Evolutionary conservation across 1,140 invertebrate genomes (phyloP).

Genomic region (Oreohelix idahoensis): DNA sequence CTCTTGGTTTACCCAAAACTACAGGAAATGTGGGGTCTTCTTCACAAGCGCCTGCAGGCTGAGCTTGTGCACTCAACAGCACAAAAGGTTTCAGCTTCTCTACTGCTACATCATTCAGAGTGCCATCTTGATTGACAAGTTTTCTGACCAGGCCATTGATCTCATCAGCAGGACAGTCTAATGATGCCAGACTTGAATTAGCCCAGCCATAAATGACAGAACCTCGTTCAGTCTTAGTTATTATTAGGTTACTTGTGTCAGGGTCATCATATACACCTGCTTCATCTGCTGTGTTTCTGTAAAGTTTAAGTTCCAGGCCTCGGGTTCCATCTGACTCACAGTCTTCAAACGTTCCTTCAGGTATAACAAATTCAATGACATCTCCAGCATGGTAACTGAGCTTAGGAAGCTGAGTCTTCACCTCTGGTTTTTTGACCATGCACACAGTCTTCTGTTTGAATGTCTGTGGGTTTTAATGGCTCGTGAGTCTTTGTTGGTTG

Average conservation of each 20-base stretch:
- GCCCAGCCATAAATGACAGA: constrained; percentile 82
- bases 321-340: constrained; percentile 85
- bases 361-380: constrained; percentile 82
- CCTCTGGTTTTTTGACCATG: constrained; percentile 35
- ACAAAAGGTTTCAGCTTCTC: constrained; percentile 83
- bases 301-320: constrained; percentile 82
- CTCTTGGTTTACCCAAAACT: neutral
- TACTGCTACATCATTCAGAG: constrained; percentile 77
- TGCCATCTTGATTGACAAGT: constrained; percentile 74
- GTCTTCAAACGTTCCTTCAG: constrained; percentile 90
- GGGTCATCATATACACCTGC: constrained; percentile 83
- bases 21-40: constrained; percentile 65
- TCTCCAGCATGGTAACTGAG: constrained; percentile 82
- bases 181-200: constrained; percentile 82
- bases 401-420: constrained; percentile 43
- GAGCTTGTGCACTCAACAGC: constrained; percentile 78
- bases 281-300: constrained; percentile 76
- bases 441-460: constrained; percentile 34
- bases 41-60: constrained; percentile 82
- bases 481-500: constrained; percentile 51
- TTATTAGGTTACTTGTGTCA: constrained; percentile 81
- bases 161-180: constrained; percentile 82
- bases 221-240: constrained; percentile 77
- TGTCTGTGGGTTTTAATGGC: constrained; percentile 39
- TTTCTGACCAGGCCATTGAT: constrained; percentile 82